Base-by-base conservation (phyloP, 2,113 vertebrate genomes). In the Saguinus imperator region DNA sequence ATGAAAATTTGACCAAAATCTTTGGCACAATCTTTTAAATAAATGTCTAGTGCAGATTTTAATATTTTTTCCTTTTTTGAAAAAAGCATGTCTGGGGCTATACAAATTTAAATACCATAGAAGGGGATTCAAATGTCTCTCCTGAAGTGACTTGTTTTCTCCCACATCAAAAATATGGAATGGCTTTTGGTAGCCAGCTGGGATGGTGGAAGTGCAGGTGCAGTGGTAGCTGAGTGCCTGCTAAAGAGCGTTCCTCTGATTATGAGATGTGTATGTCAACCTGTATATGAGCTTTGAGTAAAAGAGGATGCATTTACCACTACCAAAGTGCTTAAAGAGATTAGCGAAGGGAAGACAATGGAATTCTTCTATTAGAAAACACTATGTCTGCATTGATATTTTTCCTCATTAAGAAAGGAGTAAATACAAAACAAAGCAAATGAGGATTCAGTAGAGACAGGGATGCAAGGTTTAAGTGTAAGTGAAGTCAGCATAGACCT, bases 211-310 rank as follows among this genome's bases (percentile, higher is more conserved):
- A 0, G 14, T 9, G 23, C 35, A 93, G 55, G 29, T 68, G n/a
- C 57, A 37, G 3, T 0, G 0, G 13, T 0, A 27, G 29, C 3
- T 3, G 3, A 61, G 2, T 7, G 11, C 0, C 45, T 20, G 40
- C 32, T 5, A 0, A 18, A 82, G 61, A 23, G 27, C 2, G 16
- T 9, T 14, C 6, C 21, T 16, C 37, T 37, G 58, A 40, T 10
- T 10, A 9, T 4, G 13, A 43, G 8, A 43, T 1, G 13, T 1
- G 5, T 37, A 1, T 3, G 13, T 27, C 25, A 37, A 16, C 18
- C 58, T 8, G 7, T 8, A 75, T 37, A 16, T 9, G 3, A 57
- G 20, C 9, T 13, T 20, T 43, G 50, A 23, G n/a, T 4, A 18
- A 6, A 0, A 48, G 2, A 17, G 2, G 0, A 14, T 27, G 14